Evolutionary conservation across 1,140 invertebrate species (phyloP).

Genomic region (Lerema accius): DNA sequence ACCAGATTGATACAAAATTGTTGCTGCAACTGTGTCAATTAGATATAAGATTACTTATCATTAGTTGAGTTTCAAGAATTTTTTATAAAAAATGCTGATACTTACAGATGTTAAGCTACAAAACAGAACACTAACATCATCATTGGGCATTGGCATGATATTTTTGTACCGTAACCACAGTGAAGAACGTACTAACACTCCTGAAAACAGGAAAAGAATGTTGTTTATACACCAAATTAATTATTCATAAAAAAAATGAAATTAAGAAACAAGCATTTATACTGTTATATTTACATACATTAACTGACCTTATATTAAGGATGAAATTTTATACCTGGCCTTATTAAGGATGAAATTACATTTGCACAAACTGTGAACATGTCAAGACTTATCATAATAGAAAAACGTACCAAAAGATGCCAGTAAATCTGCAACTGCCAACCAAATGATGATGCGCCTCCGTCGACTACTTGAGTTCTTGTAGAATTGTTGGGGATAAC

Average conservation of each 20-base stretch:
- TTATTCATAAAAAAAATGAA: too few species aligned
- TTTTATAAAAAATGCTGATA: too few species aligned
- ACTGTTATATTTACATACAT: too few species aligned
- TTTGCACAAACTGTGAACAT: too few species aligned
- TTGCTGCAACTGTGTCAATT: background rate
- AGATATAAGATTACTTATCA: background rate
- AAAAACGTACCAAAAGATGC: conserved; percentile 87
- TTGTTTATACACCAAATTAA: too few species aligned
- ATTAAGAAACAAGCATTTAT: too few species aligned
- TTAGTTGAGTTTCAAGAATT: too few species aligned
- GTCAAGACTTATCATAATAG: too few species aligned
- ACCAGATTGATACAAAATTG: too few species aligned
- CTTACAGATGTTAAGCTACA: conserved; percentile 90
- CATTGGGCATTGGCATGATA: conserved; percentile 85
- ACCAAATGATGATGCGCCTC: conserved; percentile 88
- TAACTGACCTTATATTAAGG: too few species aligned
- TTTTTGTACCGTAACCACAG: conserved; percentile 87
- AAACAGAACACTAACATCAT: conserved; percentile 86
- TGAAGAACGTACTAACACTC: conserved; percentile 88
- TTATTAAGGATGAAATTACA: too few species aligned
- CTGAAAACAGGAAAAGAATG: conserved; percentile 72
- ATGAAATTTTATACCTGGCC: too few species aligned
- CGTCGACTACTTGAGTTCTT: conserved; percentile 84
- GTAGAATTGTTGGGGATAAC: conserved; percentile 75
- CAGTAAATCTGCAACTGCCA: conserved; percentile 89